These are phyloP conservation scores for Vulpes lagopus DNA, from an alignment of 2,113 vertebrate genomes.

Conservation along the genomic window DNA sequence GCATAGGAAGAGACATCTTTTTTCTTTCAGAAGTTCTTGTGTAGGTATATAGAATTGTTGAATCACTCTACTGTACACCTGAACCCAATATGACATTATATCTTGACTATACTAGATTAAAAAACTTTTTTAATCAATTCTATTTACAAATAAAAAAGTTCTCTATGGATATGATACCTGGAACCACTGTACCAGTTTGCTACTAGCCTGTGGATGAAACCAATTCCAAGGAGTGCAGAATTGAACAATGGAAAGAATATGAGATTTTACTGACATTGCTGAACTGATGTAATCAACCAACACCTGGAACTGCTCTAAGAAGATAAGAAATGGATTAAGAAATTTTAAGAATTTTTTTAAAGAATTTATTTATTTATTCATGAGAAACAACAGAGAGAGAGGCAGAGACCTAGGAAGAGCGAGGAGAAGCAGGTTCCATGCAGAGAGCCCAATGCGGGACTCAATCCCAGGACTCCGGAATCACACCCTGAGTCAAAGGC, in stretches of 20 bases:
- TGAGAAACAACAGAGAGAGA: too few species aligned
- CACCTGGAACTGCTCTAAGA: background rate
- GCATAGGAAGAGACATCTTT: background rate
- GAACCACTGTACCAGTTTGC: slow-evolving; percentile 8
- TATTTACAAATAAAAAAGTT: background rate
- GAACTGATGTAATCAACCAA: slow-evolving; percentile 36
- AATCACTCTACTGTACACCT: background rate
- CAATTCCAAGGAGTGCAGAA: slow-evolving; percentile 5
- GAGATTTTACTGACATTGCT: slow-evolving; percentile 39
- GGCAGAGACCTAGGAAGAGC: too few species aligned
- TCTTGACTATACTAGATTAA: background rate
- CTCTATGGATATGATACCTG: background rate
- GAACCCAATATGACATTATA: background rate
- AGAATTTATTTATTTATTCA: too few species aligned
- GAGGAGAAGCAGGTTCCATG: too few species aligned
- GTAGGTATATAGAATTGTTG: background rate
- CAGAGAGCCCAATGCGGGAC: too few species aligned
- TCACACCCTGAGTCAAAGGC: too few species aligned
- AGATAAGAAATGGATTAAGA: background rate
- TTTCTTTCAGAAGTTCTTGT: slow-evolving; percentile 14
- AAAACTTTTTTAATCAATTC: background rate
- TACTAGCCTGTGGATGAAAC: background rate
- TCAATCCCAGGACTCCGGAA: too few species aligned
- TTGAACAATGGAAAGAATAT: background rate
- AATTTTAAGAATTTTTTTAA: too few species aligned